A percentile compares a stretch with the other conserved stretches of the same genome.
These are phyloP conservation scores for Echinops telfairi DNA, from an alignment of 2,113 vertebrate genomes.

Conservation along the genomic window DNA sequence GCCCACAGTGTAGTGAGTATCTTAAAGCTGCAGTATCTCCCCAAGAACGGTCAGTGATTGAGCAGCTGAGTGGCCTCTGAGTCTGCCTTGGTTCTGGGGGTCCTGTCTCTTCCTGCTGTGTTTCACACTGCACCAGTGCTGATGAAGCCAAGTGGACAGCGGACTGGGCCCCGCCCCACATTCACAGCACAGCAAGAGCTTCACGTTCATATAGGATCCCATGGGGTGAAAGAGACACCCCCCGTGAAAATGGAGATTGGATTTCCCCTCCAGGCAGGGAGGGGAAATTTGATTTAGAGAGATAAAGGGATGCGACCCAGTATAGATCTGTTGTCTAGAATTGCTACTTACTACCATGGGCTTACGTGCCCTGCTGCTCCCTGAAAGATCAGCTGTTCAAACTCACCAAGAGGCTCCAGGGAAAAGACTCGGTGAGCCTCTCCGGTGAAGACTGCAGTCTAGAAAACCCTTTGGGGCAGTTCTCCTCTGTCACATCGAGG, in stretches of 20 bases:
- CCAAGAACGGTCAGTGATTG: background rate
- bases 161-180: background rate
- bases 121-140: too few species aligned
- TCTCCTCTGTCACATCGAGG: background rate
- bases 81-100: too few species aligned
- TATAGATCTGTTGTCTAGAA: background rate
- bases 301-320: conserved; percentile 23
- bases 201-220: background rate
- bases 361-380: background rate
- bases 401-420: background rate
- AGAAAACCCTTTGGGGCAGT: background rate
- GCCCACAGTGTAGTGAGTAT: too few species aligned
- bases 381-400: background rate
- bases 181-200: background rate
- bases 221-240: background rate
- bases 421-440: background rate
- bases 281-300: background rate
- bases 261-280: background rate
- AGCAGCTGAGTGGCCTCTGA: background rate
- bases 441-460: background rate
- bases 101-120: background rate
- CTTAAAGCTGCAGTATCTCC: too few species aligned
- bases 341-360: background rate
- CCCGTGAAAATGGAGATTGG: background rate
- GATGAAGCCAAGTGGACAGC: accelerated